Conservation (phyloP, 2,113 vertebrate species). For the Herpetotheres cachinnans region DNA sequence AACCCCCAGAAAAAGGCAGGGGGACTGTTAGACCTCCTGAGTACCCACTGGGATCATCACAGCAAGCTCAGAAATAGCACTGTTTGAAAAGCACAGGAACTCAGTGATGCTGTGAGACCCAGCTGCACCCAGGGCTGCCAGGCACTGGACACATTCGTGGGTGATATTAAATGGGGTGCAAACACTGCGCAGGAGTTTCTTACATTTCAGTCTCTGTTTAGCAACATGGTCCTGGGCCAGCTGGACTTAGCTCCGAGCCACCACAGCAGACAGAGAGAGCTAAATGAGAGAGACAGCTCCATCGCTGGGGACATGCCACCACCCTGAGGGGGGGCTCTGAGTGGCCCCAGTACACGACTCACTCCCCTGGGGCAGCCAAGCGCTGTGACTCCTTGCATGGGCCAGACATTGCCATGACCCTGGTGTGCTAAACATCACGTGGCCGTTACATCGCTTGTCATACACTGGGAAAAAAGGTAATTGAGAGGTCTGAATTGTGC, state of each 20-base stretch:
- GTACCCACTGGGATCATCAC: background rate
- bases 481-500: background rate
- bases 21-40: background rate
- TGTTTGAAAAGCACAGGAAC: background rate
- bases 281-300: background rate
- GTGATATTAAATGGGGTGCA: background rate
- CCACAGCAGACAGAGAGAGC: background rate
- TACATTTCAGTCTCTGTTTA: background rate
- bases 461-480: background rate
- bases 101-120: background rate
- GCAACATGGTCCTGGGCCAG: background rate
- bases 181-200: background rate
- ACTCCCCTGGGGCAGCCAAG: background rate
- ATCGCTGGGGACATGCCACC: background rate
- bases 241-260: background rate
- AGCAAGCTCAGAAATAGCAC: background rate
- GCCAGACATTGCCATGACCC: background rate
- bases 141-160: accelerated
- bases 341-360: background rate
- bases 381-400: accelerated
- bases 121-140: background rate
- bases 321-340: background rate
- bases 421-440: background rate
- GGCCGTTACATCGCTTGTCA: accelerated
- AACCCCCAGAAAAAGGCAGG: background rate